Evolutionary conservation across 2,113 vertebrate genomes (phyloP).

Genomic region (Bothrops jararaca): DNA sequence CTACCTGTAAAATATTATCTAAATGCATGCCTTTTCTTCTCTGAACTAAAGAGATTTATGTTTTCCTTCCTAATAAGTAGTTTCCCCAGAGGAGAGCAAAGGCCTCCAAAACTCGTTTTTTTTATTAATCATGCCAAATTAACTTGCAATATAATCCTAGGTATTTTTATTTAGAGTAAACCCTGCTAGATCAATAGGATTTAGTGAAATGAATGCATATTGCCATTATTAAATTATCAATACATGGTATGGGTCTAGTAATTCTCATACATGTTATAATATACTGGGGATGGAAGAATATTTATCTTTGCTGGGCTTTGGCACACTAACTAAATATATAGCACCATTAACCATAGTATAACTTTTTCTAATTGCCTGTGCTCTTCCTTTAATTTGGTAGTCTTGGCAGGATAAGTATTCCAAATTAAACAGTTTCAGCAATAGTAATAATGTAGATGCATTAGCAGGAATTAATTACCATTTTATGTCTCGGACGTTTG

Average conservation of each 20-base stretch:
- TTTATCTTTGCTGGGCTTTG: background rate
- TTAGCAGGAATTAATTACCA: constrained; percentile 16
- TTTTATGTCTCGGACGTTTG: background rate
- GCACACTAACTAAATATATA: background rate
- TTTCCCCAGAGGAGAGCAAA: background rate
- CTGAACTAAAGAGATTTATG: too few species aligned
- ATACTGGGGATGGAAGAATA: background rate
- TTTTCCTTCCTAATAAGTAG: background rate
- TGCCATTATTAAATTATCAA: background rate
- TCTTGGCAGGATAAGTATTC: background rate
- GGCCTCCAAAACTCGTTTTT: background rate
- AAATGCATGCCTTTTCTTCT: background rate
- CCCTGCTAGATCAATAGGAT: background rate
- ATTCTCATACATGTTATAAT: background rate
- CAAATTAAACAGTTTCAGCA: background rate
- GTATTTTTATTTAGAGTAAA: background rate
- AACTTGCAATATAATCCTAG: background rate
- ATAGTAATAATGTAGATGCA: background rate
- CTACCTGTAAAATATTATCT: background rate
- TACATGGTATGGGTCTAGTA: background rate
- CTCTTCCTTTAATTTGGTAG: background rate
- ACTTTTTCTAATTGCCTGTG: background rate
- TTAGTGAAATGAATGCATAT: background rate
- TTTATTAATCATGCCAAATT: background rate
- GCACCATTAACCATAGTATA: background rate